phyloP scores from a whole-genome alignment of 2,113 vertebrate genomes.

The Pimephales promelas region DNA sequence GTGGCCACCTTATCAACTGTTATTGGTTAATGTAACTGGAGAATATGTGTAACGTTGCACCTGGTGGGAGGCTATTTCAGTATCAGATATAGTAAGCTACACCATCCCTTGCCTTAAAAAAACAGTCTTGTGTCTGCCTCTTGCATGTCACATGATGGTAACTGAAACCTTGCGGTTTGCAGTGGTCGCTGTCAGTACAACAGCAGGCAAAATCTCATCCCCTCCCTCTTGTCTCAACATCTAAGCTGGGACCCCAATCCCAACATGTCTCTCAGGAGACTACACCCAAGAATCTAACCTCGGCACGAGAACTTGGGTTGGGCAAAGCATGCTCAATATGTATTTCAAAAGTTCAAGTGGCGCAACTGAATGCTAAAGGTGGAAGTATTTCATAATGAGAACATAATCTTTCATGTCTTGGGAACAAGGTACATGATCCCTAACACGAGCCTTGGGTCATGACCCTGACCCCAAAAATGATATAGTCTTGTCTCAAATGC shows the following conservation, averaged over 20 bases:
- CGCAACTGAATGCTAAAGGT: background rate
- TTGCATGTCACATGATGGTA: constrained; percentile 68
- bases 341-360: background rate
- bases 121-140: constrained; percentile 34
- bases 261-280: background rate
- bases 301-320: background rate
- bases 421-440: constrained; percentile 4
- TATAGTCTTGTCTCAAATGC: background rate
- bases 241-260: background rate
- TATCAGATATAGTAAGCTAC: constrained; percentile 71
- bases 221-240: constrained; percentile 15
- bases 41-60: constrained; percentile 72
- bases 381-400: background rate
- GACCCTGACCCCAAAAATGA: background rate
- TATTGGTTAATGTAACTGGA: constrained; percentile 76
- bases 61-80: constrained; percentile 80
- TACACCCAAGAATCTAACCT: constrained; percentile 15
- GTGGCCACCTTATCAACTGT: constrained; percentile 62
- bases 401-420: background rate
- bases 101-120: constrained; percentile 64
- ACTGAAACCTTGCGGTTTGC: constrained; percentile 68
- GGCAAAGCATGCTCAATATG: background rate
- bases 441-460: background rate
- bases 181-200: constrained; percentile 66
- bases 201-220: constrained; percentile 24